A percentile compares a stretch with the other conserved stretches of the same genome.
Evolutionary conservation across 1,140 invertebrate genomes (phyloP).

Genomic region (Brachionus angularis): DNA sequence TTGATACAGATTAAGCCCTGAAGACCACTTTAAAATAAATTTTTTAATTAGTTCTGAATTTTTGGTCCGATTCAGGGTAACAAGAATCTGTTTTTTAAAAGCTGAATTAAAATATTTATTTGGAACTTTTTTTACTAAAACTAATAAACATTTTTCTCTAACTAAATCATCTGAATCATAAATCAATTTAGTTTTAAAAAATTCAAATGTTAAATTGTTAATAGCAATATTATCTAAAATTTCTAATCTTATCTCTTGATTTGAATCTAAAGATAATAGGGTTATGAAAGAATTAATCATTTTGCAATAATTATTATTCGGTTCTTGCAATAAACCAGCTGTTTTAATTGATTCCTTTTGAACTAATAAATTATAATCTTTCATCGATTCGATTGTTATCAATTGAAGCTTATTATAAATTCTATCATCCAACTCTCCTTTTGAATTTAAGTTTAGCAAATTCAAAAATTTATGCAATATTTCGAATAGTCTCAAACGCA

Average conservation of each 20-base stretch:
- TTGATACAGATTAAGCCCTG: neutral
- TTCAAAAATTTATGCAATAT: conserved; percentile 24
- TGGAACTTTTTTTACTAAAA: conserved; percentile 4
- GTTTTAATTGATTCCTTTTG: conserved; percentile 4
- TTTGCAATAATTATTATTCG: conserved; percentile 16
- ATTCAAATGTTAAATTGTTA: conserved; percentile 21
- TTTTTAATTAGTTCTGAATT: neutral
- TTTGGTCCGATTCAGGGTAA: neutral
- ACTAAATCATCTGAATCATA: conserved; percentile 15
- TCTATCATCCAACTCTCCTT: conserved; percentile 32
- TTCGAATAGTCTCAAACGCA: conserved; percentile 4
- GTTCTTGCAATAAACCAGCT: conserved; percentile 3
- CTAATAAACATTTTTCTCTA: neutral
- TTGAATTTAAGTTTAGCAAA: neutral
- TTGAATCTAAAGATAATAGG: conserved; percentile 8
- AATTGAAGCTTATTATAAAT: conserved; percentile 22
- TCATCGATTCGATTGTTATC: neutral
- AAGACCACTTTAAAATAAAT: neutral
- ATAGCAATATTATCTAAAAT: conserved; percentile 7
- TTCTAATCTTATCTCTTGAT: neutral
- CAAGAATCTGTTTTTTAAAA: conserved; percentile 6
- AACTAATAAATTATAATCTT: conserved; percentile 5
- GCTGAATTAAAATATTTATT: neutral
- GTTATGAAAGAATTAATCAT: conserved; percentile 9
- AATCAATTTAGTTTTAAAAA: conserved; percentile 18